phyloP scores from a whole-genome alignment of 2,113 vertebrate genomes.

The Dicentrarchus labrax region DNA sequence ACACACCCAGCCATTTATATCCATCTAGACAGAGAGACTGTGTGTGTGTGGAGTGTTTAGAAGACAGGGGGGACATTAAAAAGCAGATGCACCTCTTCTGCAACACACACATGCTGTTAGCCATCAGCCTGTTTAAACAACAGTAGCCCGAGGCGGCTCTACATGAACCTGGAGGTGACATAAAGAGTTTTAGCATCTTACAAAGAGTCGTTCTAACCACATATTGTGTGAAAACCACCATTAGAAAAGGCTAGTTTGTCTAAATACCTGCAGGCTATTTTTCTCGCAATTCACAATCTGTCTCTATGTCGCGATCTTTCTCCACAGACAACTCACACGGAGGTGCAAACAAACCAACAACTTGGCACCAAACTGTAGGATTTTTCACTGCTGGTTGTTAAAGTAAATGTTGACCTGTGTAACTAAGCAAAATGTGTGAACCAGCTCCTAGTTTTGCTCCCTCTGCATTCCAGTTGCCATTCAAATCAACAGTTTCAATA shows the following conservation, averaged over 20 bases:
- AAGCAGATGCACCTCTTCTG: slow-evolving; percentile 71
- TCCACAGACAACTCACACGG: slow-evolving; percentile 35
- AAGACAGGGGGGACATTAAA: slow-evolving; percentile 54
- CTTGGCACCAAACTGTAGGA: slow-evolving; percentile 49
- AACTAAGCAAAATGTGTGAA: slow-evolving; percentile 24
- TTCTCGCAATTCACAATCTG: slow-evolving; percentile 50
- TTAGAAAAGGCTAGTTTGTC: slow-evolving; percentile 60
- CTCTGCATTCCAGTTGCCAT: neutral
- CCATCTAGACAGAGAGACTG: slow-evolving; percentile 62
- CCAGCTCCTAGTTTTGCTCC: slow-evolving; percentile 2
- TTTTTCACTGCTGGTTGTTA: slow-evolving; percentile 54
- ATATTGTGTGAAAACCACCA: slow-evolving; percentile 66
- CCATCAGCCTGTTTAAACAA: slow-evolving; percentile 64
- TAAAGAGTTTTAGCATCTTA: slow-evolving; percentile 57
- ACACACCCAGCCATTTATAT: slow-evolving; percentile 79
- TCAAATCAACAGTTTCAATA: neutral
- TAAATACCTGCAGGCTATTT: slow-evolving; percentile 59
- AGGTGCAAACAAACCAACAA: slow-evolving; percentile 52
- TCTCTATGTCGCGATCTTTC: slow-evolving; percentile 19
- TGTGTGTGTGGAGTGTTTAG: slow-evolving; percentile 53
- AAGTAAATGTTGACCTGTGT: slow-evolving; percentile 37
- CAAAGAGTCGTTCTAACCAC: slow-evolving; percentile 48
- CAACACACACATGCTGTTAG: slow-evolving; percentile 56
- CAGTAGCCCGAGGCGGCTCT: slow-evolving; percentile 52
- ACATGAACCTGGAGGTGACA: slow-evolving; percentile 69